Conservation (phyloP, 92 coral and sea anemone genomes). For the Ricordea florida region DNA sequence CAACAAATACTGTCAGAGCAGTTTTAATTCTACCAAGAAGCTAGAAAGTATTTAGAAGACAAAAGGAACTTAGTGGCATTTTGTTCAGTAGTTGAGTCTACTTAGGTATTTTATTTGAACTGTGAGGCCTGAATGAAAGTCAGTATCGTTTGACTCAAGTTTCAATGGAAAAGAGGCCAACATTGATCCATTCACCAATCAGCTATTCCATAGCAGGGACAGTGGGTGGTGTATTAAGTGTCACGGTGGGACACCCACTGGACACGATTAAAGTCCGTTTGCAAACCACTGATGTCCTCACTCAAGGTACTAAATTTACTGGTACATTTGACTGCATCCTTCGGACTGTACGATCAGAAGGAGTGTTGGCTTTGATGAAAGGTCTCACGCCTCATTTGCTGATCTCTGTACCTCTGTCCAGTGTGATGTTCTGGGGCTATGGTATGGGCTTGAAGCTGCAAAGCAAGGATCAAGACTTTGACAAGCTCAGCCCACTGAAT, state of each 20-base stretch:
- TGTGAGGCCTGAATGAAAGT: too few relatives aligned
- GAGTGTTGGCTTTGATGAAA: slow-evolving; percentile 73
- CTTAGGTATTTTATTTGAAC: too few relatives aligned
- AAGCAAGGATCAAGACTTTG: slow-evolving; percentile 50
- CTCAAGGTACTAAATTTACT: slow-evolving; percentile 56
- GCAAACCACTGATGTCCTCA: slow-evolving; percentile 65
- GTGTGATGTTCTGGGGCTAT: slow-evolving; percentile 74
- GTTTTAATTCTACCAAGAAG: too few relatives aligned
- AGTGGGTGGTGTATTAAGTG: slow-evolving; percentile 79
- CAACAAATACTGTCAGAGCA: too few relatives aligned
- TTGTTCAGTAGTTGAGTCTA: too few relatives aligned
- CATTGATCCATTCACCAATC: slow-evolving; percentile 65
- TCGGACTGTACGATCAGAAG: slow-evolving; percentile 77
- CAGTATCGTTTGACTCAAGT: too few relatives aligned
- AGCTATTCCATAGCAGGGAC: slow-evolving; percentile 88
- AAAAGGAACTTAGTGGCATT: too few relatives aligned
- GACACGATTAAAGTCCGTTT: slow-evolving; percentile 95
- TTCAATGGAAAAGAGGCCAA: too few relatives aligned
- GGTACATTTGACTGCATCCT: slow-evolving; percentile 77
- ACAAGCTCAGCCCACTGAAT: slow-evolving; percentile 48
- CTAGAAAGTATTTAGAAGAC: too few relatives aligned
- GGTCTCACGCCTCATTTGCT: slow-evolving; percentile 88
- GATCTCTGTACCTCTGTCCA: slow-evolving; percentile 75
- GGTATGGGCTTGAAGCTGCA: slow-evolving; percentile 80
- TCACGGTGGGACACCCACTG: slow-evolving; percentile 86